Evolutionary conservation across 2,113 vertebrate species (phyloP).

Genomic region (Ciconia boyciana): DNA sequence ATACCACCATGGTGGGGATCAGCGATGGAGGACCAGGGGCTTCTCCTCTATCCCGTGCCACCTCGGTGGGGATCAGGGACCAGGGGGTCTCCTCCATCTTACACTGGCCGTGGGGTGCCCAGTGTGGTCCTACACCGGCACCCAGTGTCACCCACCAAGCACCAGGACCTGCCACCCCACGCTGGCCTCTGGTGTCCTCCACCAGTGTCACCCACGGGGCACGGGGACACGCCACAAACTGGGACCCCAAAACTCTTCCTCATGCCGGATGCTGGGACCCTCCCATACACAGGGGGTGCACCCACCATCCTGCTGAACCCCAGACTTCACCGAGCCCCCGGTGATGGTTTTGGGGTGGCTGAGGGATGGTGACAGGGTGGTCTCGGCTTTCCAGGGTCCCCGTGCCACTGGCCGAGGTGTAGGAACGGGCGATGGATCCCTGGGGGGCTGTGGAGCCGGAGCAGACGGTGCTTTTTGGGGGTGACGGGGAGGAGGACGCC

Average conservation of each 20-base stretch:
- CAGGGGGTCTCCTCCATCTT: background rate
- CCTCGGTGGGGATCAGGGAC: no score
- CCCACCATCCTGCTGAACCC: background rate
- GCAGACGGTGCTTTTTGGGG: background rate
- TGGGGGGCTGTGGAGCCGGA: background rate
- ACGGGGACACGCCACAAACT: background rate
- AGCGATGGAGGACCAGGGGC: background rate
- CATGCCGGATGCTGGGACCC: background rate
- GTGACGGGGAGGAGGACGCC: background rate
- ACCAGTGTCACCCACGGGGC: background rate
- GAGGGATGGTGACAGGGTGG: background rate
- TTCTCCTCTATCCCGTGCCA: background rate
- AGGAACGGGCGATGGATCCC: background rate
- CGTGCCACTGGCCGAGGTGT: background rate
- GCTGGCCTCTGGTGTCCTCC: background rate
- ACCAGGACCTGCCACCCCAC: no score
- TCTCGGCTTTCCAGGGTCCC: background rate
- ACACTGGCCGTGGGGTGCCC: background rate
- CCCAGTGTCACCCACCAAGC: background rate
- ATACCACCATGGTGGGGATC: no score
- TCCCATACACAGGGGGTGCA: no score
- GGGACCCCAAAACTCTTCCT: background rate
- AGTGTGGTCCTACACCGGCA: background rate
- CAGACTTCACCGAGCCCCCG: background rate
- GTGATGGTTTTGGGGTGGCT: background rate